Base-by-base conservation (phyloP, 2,113 vertebrate genomes). In the Oxyura jamaicensis region DNA sequence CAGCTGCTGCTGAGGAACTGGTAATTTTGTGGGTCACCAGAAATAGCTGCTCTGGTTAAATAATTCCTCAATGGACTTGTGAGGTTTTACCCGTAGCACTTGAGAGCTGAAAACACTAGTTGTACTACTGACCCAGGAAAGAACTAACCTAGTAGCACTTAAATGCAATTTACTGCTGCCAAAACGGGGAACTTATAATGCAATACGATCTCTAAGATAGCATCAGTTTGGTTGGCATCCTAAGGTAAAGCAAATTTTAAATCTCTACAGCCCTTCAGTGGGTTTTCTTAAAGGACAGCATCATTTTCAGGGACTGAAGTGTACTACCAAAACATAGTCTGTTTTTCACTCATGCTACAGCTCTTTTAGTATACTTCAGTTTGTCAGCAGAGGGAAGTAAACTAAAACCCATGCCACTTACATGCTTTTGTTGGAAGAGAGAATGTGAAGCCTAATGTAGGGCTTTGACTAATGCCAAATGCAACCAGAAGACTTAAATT, bases 1-100 rank as follows among this genome's bases (percentile, higher is more conserved):
- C 93, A 86, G 0, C 73, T 93, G 69, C 95, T 95, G 66, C 95
- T 79, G 80, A 95, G 83, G 86, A 94, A n/a, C 83, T 5, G 86
- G 58, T 83, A 53, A 78, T 92, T 94, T 96, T 96, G 93, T 96
- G 83, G 92, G 90, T 96, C 92, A 87, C 93, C 83, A 95, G 95
- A 92, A 96, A 96, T 96, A 94, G 88, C 86, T 95, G 73, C 2
- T 8, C 80, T 86, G 66, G 83, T 92, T 91, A 92, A 93, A 86
- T 75, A 63, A 68, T 81, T 93, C 84, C 93, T 95, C 86, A 69
- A 76, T 95, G 90, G 92, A 68, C 73, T 76, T 78, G 16, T 42
- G 60, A 84, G 69, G 25, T 11, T 81, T 95, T 83, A 55, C 65
- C 88, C 48, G 36, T 53, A 76, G 36, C 74, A 41, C 69, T 85